Evolutionary conservation across 2,797 vertebrate genomes (phyloP).

Genomic region (Gorsachius magnificus): DNA sequence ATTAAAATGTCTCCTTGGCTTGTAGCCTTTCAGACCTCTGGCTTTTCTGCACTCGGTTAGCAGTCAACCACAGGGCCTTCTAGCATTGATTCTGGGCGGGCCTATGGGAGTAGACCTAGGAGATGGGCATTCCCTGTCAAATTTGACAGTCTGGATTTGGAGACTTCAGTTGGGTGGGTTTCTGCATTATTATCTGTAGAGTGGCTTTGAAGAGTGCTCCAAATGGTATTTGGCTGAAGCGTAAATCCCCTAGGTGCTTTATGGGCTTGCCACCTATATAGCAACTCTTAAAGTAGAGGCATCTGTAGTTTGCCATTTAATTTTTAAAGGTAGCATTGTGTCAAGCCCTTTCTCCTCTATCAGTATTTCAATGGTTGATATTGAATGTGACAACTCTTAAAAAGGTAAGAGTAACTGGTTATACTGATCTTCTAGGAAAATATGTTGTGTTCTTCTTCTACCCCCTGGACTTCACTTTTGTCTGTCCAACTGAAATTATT

Average conservation of each 20-base stretch:
- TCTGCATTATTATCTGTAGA: not conserved
- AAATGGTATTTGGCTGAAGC: not conserved
- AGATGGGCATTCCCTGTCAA: not conserved
- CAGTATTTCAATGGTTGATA: not conserved
- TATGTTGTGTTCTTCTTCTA: conserved; percentile 98
- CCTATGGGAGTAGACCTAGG: not conserved
- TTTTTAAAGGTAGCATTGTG: not conserved
- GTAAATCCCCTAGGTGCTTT: not conserved
- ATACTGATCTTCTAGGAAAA: conserved; percentile 80
- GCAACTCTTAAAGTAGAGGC: not conserved
- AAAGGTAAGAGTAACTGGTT: not conserved
- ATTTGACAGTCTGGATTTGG: not conserved
- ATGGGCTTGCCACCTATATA: not conserved
- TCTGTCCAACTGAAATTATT: conserved; percentile 98
- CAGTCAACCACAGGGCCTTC: not conserved
- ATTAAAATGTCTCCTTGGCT: not conserved
- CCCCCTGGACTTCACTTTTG: conserved; percentile 97
- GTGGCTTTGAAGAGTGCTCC: not conserved
- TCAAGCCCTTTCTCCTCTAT: not conserved
- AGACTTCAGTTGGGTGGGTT: not conserved
- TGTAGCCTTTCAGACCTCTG: not conserved
- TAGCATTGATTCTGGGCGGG: not conserved
- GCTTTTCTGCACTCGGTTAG: not conserved
- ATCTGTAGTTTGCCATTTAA: not conserved
- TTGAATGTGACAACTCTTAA: not conserved